These are phyloP conservation scores for Strigamia transsilvanica DNA, from an alignment of 2,888 invertebrate genomes.

Conservation along the genomic window DNA sequence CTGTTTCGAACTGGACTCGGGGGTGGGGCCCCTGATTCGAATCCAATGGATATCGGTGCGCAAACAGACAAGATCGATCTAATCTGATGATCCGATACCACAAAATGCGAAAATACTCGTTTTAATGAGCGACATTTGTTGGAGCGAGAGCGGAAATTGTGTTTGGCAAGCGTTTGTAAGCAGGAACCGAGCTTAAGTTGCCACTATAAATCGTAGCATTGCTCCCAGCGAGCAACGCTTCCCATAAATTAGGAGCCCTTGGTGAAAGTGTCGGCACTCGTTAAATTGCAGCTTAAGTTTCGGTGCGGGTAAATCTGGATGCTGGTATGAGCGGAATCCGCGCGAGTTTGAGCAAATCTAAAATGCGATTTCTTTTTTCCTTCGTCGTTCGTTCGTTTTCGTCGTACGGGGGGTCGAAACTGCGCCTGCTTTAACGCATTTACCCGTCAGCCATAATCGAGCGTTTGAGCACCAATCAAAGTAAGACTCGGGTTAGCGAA, in stretches of 20 bases:
- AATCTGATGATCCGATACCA: neutral
- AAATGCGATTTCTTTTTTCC: neutral
- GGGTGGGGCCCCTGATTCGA: no score
- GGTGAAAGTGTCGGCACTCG: constrained; percentile 48
- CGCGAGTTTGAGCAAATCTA: constrained; percentile 30
- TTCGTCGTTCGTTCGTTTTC: neutral
- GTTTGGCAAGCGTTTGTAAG: constrained; percentile 40
- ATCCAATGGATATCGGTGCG: no score
- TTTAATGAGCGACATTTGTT: constrained; percentile 30
- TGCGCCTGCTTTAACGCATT: constrained; percentile 44
- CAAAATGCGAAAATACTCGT: constrained; percentile 14
- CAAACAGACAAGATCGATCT: neutral
- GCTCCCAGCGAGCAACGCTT: constrained; percentile 13
- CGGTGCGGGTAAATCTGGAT: constrained; percentile 44
- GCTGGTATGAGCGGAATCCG: constrained; percentile 43
- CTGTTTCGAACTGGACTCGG: no score
- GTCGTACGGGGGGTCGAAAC: neutral
- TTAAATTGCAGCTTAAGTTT: constrained; percentile 49
- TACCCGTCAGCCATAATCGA: constrained; percentile 43
- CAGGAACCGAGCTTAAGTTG: constrained; percentile 47
- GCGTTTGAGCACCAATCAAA: constrained; percentile 49
- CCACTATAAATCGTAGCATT: constrained; percentile 29
- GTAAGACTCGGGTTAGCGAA: constrained; percentile 43
- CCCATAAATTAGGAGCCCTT: constrained; percentile 45
- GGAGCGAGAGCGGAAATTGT: constrained; percentile 24